Base-by-base conservation (phyloP, 1,140 invertebrate species). In the Euwallacea fornicatus region DNA sequence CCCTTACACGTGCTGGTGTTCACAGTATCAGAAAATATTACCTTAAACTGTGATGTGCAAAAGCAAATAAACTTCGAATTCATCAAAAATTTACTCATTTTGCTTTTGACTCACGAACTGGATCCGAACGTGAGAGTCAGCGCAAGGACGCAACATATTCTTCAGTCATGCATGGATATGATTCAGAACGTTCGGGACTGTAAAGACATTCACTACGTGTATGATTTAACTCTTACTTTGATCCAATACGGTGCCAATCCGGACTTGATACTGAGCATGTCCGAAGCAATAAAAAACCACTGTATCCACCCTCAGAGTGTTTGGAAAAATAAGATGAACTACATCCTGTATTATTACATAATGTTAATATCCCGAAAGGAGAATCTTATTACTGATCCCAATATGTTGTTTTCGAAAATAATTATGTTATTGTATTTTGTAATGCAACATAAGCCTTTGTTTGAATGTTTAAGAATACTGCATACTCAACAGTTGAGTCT, bases 1-100 rank as follows among this genome's bases (percentile, higher is more conserved):
- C 90, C 90, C 0, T 80, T 91, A 10, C 89, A 91, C 74, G 89
- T 91, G 16, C 82, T 91, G 44, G 88, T 91, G 73, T 91, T 91
- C 78, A 89, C 87, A 56, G 88, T 89, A 60, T 88, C 87, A 58
- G 90, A 91, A 80, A 91, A 90, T 69, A 90, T 91, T 73, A 88
- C 87, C n/a, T 80, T 90, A 16, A 89, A 85, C 76, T 85, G 84
- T 80, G 84, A 85, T 73, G 80, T 78, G 47, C 84, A 90, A 76
- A 90, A 91, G 80, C 83, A 84, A 69, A 83, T 84, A 65, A 88
- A 88, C 76, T 88, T 88, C 78, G 86, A 87, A 69, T 88, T 88
- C 77, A 87, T 88, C 16, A 86, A 86, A 72, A 89, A 90, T 79
- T 83, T 91, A 13, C 78, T 91, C 56, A 84, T 90, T 41, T 79